Conservation (phyloP, 2,888 invertebrate genomes). For the Notodonta dromedarius region DNA sequence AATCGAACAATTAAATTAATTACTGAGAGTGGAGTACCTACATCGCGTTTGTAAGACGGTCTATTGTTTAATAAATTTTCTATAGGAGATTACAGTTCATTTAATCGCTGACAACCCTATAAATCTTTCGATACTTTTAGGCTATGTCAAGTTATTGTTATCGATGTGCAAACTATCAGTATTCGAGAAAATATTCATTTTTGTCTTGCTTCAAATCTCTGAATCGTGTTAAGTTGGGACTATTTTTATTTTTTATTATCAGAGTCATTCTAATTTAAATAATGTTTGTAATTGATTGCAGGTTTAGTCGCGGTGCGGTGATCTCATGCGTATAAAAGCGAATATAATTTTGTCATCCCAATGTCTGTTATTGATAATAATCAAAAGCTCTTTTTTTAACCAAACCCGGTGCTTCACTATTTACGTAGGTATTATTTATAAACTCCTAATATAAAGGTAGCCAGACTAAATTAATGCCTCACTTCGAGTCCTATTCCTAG, state of each 20-base stretch:
- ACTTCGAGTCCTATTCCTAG: too few relatives aligned
- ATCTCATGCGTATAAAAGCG: background rate
- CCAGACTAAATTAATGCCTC: too few relatives aligned
- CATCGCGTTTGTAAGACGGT: slow-evolving; percentile 40
- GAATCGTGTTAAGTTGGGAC: slow-evolving; percentile 10
- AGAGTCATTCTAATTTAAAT: slow-evolving; percentile 22
- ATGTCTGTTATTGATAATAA: background rate
- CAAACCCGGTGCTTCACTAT: too few relatives aligned
- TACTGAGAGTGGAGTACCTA: slow-evolving; percentile 35
- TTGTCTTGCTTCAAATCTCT: slow-evolving; percentile 21
- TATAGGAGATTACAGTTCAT: slow-evolving; percentile 34
- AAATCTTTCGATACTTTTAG: slow-evolving; percentile 25
- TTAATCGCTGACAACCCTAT: slow-evolving; percentile 33
- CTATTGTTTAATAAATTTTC: slow-evolving; percentile 48
- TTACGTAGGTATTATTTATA: too few relatives aligned
- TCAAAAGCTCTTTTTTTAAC: background rate
- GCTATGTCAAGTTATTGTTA: slow-evolving; percentile 16
- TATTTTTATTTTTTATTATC: slow-evolving; percentile 14
- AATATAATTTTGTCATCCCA: background rate
- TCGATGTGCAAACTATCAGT: slow-evolving; percentile 27
- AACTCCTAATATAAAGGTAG: too few relatives aligned
- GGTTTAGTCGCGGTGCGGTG: background rate
- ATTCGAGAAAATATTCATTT: slow-evolving; percentile 14
- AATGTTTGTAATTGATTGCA: slow-evolving; percentile 25
- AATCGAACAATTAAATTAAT: slow-evolving; percentile 54